Evolutionary conservation across 2,113 vertebrate species (phyloP).

Genomic region (Phyllopteryx taeniolatus): DNA sequence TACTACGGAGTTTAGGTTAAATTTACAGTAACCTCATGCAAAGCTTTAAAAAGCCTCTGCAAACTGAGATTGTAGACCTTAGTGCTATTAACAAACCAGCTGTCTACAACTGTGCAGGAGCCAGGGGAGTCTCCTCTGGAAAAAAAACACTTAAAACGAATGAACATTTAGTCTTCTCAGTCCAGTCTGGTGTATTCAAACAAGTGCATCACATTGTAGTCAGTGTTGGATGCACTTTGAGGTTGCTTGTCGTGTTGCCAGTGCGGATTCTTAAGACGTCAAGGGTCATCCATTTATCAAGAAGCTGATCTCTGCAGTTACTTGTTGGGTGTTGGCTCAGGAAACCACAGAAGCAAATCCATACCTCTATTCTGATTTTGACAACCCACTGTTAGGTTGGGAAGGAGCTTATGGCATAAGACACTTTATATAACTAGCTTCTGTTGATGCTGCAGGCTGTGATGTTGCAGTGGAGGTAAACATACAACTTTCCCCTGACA

Average conservation of each 20-base stretch:
- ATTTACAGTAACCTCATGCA: conserved; percentile 44
- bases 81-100: conserved; percentile 18
- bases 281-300: conserved; percentile 7
- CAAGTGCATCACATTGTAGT: neutral
- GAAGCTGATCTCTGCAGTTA: conserved; percentile 43
- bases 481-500: neutral
- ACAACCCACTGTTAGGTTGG: conserved; percentile 50
- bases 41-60: conserved; percentile 58
- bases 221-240: neutral
- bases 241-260: too few species aligned
- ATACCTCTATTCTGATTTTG: conserved; percentile 40
- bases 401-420: conserved; percentile 64
- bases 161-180: neutral
- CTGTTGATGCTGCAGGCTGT: conserved; percentile 68
- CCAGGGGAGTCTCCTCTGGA: conserved; percentile 8
- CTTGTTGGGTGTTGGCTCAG: conserved; percentile 25
- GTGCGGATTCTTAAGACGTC: neutral
- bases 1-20: conserved; percentile 36
- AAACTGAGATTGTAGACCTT: conserved; percentile 36
- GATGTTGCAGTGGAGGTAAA: conserved; percentile 27
- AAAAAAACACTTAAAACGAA: neutral
- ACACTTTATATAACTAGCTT: conserved; percentile 69
- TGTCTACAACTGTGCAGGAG: neutral
- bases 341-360: conserved; percentile 11
- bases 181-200: too few species aligned